Base-by-base conservation (phyloP, 2,797 vertebrate species). In the Chaetophractus vellerosus region DNA sequence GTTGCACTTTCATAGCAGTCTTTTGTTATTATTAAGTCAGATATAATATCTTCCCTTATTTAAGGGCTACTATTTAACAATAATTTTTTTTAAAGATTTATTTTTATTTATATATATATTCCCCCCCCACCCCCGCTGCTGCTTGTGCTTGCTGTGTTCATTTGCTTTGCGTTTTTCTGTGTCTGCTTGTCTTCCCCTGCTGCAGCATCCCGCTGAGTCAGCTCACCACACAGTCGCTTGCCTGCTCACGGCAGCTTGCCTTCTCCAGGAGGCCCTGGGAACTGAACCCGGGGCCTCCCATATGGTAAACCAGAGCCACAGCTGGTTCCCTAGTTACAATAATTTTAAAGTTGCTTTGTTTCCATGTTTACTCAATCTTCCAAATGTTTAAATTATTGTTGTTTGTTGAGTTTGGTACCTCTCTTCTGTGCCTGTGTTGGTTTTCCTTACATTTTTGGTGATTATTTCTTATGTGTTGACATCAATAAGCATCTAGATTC, bases 261-360 rank as follows among this genome's bases (percentile, higher is more conserved):
- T n/a, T n/a, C n/a, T n/a, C n/a, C n/a, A n/a, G n/a, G n/a, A n/a
- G n/a, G n/a, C n/a, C n/a, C n/a, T n/a, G n/a, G n/a, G n/a, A n/a
- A n/a, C n/a, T n/a, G n/a, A n/a, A n/a, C n/a, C n/a, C n/a, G n/a
- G n/a, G n/a, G n/a, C n/a, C n/a, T n/a, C n/a, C n/a, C n/a, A n/a
- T n/a, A n/a, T n/a, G n/a, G n/a, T n/a, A n/a, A n/a, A n/a, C n/a
- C n/a, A n/a, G n/a, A n/a, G n/a, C n/a, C n/a, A n/a, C n/a, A n/a
- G n/a, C n/a, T n/a, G n/a, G n/a, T n/a, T n/a, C n/a, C n/a, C n/a
- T 90, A 71, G 69, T 87, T 84, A 38, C 57, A 94, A 41, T 71
- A 72, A 55, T 95, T 69, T 55, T 55, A 19, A 55, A 36, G 6
- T 69, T 90, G 9, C 82, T 80, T 82, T 93, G 55, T 79, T 71